Conservation (phyloP, 2,113 vertebrate species). For the Chascanopsetta lugubris region DNA sequence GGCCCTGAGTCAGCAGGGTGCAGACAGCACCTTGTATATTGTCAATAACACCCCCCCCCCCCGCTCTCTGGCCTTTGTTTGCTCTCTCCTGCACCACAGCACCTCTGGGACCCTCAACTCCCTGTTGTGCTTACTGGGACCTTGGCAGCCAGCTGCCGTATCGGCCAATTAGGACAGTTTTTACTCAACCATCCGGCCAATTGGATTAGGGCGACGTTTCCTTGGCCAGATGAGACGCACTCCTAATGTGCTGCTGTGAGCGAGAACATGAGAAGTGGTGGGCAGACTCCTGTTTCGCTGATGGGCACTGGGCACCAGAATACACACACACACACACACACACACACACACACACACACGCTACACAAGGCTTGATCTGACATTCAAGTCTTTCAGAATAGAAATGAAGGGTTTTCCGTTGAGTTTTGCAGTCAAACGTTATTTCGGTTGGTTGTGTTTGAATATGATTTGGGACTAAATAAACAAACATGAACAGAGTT, state of each 20-base stretch:
- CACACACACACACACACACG: not conserved
- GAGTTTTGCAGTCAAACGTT: too few species aligned
- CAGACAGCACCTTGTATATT: constrained; percentile 42
- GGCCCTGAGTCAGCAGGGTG: constrained; percentile 53
- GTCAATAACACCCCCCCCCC: constrained; percentile 48
- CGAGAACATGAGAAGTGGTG: constrained; percentile 64
- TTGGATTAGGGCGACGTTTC: constrained; percentile 72
- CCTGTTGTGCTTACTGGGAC: constrained; percentile 68
- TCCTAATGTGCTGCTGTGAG: constrained; percentile 72
- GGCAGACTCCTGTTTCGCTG: constrained; percentile 64
- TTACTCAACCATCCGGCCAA: constrained; percentile 72
- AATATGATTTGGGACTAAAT: not conserved
- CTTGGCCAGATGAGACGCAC: constrained; percentile 61
- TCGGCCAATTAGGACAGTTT: constrained; percentile 72
- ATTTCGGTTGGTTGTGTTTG: too few species aligned
- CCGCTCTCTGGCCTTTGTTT: constrained; percentile 52
- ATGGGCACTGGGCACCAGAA: constrained; percentile 51
- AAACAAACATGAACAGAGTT: constrained; percentile 5
- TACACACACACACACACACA: constrained; percentile 29
- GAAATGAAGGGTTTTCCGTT: too few species aligned
- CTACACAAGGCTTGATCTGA: not conserved
- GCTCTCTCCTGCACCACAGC: constrained; percentile 50
- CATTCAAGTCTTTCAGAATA: not conserved
- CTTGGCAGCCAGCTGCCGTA: constrained; percentile 59
- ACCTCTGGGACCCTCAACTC: constrained; percentile 65